phyloP scores from a whole-genome alignment of 2,888 invertebrate genomes.

The Xestia sexstrigata region DNA sequence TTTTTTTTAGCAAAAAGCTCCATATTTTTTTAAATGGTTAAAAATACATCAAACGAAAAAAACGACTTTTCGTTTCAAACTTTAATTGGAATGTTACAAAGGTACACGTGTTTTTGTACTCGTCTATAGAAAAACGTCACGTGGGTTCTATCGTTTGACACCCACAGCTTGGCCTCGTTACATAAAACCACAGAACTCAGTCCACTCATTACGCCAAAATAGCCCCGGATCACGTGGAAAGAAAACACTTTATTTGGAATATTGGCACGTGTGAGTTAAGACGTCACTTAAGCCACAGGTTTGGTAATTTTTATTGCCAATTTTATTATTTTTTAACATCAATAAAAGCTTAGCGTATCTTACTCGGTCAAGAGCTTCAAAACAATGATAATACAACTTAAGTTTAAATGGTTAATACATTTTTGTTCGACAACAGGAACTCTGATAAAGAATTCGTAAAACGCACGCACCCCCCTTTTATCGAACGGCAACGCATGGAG shows the following conservation, averaged over 20 bases:
- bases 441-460: constrained; percentile 47
- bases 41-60: background rate
- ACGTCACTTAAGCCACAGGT: background rate
- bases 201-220: background rate
- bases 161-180: background rate
- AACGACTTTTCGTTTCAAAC: background rate
- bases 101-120: background rate
- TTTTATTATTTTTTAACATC: background rate
- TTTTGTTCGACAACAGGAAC: constrained; percentile 32
- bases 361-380: background rate
- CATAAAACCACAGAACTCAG: background rate
- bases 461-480: constrained; percentile 52
- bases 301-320: background rate
- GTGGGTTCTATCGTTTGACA: background rate
- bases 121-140: background rate
- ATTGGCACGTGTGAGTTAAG: background rate
- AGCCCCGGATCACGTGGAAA: no score
- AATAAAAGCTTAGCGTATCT: background rate
- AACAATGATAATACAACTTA: background rate
- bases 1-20: background rate
- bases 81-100: background rate
- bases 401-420: constrained; percentile 15
- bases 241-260: background rate
- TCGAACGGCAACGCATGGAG: constrained; percentile 37
- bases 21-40: background rate